These are phyloP conservation scores for Meiosimyza decipiens DNA, from an alignment of 2,888 invertebrate genomes.

Conservation along the genomic window DNA sequence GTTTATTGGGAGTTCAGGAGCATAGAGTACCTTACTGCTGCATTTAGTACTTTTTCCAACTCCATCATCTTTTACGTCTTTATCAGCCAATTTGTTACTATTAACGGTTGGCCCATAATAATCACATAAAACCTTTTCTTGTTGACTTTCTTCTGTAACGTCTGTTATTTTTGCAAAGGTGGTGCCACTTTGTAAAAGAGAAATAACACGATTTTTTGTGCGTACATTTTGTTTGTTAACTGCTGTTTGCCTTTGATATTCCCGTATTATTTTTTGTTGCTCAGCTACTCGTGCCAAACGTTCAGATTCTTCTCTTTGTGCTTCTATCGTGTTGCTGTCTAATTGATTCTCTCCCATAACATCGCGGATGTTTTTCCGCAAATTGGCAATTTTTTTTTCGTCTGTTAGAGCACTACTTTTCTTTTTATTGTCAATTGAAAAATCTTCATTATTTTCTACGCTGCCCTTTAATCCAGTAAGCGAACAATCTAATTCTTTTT, in stretches of 20 bases:
- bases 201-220: constrained; percentile 78
- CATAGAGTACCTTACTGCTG: neutral
- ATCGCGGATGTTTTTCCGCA: constrained; percentile 89
- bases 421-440: constrained; percentile 11
- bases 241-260: constrained; percentile 83
- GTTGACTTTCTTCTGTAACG: constrained; percentile 17
- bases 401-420: constrained; percentile 42
- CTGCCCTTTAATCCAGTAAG: too few relatives aligned
- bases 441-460: constrained; percentile 5
- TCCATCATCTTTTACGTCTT: too few relatives aligned
- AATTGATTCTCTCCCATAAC: constrained; percentile 94
- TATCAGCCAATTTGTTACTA: too few relatives aligned
- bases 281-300: constrained; percentile 85
- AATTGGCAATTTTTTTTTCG: constrained; percentile 68
- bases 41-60: too few relatives aligned
- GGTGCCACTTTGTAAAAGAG: constrained; percentile 77
- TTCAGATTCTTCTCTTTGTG: constrained; percentile 93
- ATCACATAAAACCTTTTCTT: neutral
- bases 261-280: constrained; percentile 84
- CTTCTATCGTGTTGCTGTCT: constrained; percentile 90
- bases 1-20: constrained; percentile 37
- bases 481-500: too few relatives aligned
- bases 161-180: constrained; percentile 65
- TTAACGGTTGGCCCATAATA: too few relatives aligned
- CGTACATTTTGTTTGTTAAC: constrained; percentile 74